Conservation (phyloP, 53 echinoderm and acorn worm genomes). For the Holothuria leucospilota region DNA sequence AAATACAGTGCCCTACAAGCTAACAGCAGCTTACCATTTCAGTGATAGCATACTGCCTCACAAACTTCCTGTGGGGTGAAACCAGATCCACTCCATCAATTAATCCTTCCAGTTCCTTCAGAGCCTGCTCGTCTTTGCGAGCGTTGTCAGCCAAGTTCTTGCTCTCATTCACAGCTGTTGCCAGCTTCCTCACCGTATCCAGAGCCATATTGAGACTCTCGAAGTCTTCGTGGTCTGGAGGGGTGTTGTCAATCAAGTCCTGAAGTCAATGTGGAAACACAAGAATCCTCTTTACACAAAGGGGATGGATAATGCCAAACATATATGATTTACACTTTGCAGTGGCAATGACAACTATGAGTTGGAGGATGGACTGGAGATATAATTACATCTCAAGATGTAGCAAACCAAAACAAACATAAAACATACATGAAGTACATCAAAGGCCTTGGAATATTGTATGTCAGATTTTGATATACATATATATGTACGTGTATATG, state of each 20-base stretch:
- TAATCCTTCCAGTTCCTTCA: constrained; percentile 86
- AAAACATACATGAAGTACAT: too few relatives aligned
- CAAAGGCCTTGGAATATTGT: too few relatives aligned
- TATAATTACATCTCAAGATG: not conserved
- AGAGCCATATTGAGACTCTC: constrained; percentile 87
- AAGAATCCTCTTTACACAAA: not conserved
- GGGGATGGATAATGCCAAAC: too few relatives aligned
- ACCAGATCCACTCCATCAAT: constrained; percentile 95
- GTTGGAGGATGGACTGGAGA: not conserved
- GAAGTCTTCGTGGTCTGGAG: constrained; percentile 88
- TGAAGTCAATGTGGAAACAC: constrained; percentile 35
- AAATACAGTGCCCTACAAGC: constrained; percentile 31
- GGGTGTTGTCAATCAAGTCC: constrained; percentile 98
- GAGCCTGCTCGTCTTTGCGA: constrained; percentile 82
- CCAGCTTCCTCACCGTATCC: constrained; percentile 87
- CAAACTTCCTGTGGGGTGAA: constrained; percentile 83
- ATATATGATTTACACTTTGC: not conserved
- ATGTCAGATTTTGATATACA: too few relatives aligned
- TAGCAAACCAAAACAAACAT: not conserved
- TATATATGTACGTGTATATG: too few relatives aligned
- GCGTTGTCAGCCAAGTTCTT: constrained; percentile 91
- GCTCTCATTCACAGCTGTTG: constrained; percentile 92
- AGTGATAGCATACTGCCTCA: constrained; percentile 89
- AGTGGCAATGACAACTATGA: not conserved
- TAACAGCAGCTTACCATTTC: constrained; percentile 81